Conservation (phyloP, 1,140 invertebrate genomes). For the honey bee (Apis mellifera) region DNA sequence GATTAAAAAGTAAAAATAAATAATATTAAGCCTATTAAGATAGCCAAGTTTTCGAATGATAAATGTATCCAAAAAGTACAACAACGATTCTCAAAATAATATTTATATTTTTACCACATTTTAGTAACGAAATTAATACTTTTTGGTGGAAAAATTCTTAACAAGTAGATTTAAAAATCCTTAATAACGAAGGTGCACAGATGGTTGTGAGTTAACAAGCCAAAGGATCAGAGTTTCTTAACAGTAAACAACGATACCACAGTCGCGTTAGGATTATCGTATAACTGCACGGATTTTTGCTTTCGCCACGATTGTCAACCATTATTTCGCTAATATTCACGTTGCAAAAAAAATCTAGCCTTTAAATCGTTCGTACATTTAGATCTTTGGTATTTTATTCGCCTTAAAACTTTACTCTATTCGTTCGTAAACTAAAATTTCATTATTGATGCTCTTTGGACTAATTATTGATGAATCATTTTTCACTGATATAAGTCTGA, state of each 20-base stretch:
- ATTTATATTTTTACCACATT: too few species aligned
- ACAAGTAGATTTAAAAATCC: neutral
- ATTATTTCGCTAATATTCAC: slow-evolving; percentile 17
- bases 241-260: neutral
- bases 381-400: neutral
- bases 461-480: neutral
- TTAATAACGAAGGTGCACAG: neutral
- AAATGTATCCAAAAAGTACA: too few species aligned
- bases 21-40: too few species aligned
- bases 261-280: slow-evolving; percentile 8
- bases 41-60: too few species aligned
- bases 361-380: neutral
- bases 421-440: neutral
- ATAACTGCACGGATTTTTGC: neutral
- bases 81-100: too few species aligned
- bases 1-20: too few species aligned
- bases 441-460: neutral
- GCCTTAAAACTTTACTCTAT: neutral
- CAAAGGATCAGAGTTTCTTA: neutral
- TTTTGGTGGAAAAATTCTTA: neutral
- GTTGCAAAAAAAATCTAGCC: neutral
- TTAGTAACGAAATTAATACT: too few species aligned
- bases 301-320: neutral
- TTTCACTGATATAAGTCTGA: neutral
- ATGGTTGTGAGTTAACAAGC: neutral